Evolutionary conservation across 2,888 invertebrate genomes (phyloP).

Genomic region (Trachelus iudaicus): DNA sequence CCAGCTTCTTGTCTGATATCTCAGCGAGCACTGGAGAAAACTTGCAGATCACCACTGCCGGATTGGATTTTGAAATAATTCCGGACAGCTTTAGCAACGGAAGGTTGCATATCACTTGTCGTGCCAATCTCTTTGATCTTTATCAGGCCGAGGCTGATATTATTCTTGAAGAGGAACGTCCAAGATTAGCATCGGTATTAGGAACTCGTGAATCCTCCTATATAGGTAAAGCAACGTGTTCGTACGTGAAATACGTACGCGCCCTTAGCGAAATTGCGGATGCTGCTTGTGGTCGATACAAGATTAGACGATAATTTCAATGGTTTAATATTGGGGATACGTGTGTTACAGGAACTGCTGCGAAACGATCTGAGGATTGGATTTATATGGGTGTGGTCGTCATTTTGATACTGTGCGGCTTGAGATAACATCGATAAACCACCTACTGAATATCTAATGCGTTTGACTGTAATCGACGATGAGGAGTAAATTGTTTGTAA

Average conservation of each 20-base stretch:
- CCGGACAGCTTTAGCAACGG: slow-evolving; percentile 75
- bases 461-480: slow-evolving; percentile 40
- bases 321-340: neutral
- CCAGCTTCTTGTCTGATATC: slow-evolving; percentile 49
- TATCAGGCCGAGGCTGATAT: slow-evolving; percentile 74
- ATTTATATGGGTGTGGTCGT: slow-evolving; percentile 41
- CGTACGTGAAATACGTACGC: too few species aligned
- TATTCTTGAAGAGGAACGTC: slow-evolving; percentile 78
- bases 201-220: slow-evolving; percentile 75
- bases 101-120: slow-evolving; percentile 74
- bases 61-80: slow-evolving; percentile 74
- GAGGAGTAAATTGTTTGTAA: slow-evolving; percentile 44
- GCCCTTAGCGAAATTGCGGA: too few species aligned
- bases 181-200: slow-evolving; percentile 79
- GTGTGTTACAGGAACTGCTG: slow-evolving; percentile 46
- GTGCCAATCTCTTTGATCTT: slow-evolving; percentile 76
- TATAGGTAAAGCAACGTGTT: slow-evolving; percentile 34
- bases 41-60: slow-evolving; percentile 62
- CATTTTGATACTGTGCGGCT: slow-evolving; percentile 45
- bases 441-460: slow-evolving; percentile 36
- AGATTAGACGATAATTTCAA: neutral
- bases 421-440: slow-evolving; percentile 61
- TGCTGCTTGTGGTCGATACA: neutral
- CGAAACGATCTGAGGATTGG: slow-evolving; percentile 47
- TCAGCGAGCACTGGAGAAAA: slow-evolving; percentile 39